phyloP scores from a whole-genome alignment of 2,797 vertebrate genomes.

The Lacerta agilis region DNA sequence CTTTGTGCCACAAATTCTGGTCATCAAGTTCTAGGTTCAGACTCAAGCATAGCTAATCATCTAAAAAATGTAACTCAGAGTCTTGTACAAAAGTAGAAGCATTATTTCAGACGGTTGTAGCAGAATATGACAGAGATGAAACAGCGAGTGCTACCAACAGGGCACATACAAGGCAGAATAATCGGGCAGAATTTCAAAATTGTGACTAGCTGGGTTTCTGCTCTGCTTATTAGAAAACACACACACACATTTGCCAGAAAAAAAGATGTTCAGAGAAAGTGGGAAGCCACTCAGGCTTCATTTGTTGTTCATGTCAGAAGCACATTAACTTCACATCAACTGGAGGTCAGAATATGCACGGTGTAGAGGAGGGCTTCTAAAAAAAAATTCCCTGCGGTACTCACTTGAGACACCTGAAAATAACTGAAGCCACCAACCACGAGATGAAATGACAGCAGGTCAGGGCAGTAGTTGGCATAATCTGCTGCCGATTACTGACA shows the following conservation, averaged over 20 bases:
- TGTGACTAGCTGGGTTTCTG: not conserved
- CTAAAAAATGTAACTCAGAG: not conserved
- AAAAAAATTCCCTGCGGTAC: too few relatives aligned
- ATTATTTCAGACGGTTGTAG: not conserved
- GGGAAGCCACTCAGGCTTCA: not conserved
- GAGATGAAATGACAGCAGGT: too few relatives aligned
- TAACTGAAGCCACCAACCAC: too few relatives aligned
- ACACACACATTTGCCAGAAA: not conserved
- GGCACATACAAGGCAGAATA: not conserved
- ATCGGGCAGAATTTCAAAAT: not conserved
- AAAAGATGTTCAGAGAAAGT: not conserved
- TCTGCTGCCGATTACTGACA: too few relatives aligned
- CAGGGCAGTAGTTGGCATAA: too few relatives aligned
- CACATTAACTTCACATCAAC: not conserved
- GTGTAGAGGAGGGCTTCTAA: too few relatives aligned
- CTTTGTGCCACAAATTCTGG: not conserved
- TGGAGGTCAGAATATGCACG: not conserved
- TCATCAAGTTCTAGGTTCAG: not conserved
- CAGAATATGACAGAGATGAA: not conserved
- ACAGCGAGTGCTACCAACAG: not conserved
- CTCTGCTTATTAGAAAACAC: not conserved
- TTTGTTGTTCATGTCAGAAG: not conserved
- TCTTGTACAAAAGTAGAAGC: not conserved
- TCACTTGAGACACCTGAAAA: too few relatives aligned
- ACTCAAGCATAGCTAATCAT: not conserved